A percentile compares a stretch with the other conserved stretches of the same genome.
Evolutionary conservation across 2,888 invertebrate species (phyloP).

Genomic region (Netelia virgata): DNA sequence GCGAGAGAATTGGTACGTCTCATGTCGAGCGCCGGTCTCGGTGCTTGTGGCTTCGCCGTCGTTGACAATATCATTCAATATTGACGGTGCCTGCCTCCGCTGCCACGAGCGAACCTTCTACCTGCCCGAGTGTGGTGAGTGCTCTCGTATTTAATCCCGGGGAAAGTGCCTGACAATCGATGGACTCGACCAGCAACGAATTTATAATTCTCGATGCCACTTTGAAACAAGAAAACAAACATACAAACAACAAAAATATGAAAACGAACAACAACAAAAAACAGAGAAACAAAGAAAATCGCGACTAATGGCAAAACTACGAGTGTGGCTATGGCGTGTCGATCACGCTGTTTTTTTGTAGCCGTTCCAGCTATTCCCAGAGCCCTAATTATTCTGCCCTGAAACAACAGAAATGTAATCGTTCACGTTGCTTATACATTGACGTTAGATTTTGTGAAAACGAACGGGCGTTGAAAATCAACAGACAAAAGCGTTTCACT

Average conservation of each 20-base stretch:
- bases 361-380: conserved; percentile 45
- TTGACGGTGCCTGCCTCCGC: conserved; percentile 86
- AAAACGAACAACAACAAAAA: conserved; percentile 7
- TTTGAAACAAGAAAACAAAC: conserved; percentile 37
- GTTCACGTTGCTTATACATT: background rate
- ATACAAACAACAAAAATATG: conserved; percentile 24
- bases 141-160: conserved; percentile 72
- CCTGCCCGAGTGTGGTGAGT: conserved; percentile 83
- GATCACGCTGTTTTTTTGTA: conserved; percentile 46
- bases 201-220: conserved; percentile 72
- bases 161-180: conserved; percentile 78
- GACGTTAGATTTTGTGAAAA: background rate
- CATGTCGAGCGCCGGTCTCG: conserved; percentile 95
- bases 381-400: conserved; percentile 15
- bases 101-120: conserved; percentile 82
- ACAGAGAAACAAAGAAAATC: conserved; percentile 30
- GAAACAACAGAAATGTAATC: conserved; percentile 11
- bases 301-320: conserved; percentile 43
- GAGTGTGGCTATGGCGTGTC: conserved; percentile 37
- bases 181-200: conserved; percentile 78
- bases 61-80: conserved; percentile 92
- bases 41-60: conserved; percentile 97
- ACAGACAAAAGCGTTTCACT: background rate
- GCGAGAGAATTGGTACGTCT: conserved; percentile 94
- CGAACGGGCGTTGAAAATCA: background rate